Conservation (phyloP, 2,888 invertebrate species). For the Apamea monoglypha region DNA sequence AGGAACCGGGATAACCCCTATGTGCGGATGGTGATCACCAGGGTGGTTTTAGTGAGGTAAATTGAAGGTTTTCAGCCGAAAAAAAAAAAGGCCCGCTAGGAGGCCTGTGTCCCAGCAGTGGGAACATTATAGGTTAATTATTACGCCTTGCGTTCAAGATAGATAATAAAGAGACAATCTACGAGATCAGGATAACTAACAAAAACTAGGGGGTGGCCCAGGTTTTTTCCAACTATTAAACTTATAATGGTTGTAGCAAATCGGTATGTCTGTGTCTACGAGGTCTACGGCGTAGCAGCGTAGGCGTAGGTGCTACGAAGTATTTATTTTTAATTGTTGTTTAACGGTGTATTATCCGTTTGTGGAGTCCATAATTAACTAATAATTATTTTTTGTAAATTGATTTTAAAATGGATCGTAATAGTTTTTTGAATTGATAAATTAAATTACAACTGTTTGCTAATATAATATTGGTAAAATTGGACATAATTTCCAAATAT, state of each 20-base stretch:
- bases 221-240: neutral
- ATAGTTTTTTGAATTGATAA: no score
- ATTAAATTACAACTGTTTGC: neutral
- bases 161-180: neutral
- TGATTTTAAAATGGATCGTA: no score
- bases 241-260: constrained; percentile 45
- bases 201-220: neutral
- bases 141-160: neutral
- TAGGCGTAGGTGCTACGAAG: constrained; percentile 52
- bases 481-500: neutral
- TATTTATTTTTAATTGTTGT: constrained; percentile 43
- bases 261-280: constrained; percentile 85
- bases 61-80: no score
- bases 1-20: no score
- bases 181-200: neutral
- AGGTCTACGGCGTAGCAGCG: constrained; percentile 74
- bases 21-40: no score
- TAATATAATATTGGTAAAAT: neutral
- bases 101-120: no score
- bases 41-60: no score
- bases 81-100: no score
- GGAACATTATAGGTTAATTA: neutral
- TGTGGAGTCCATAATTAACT: neutral
- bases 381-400: neutral
- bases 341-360: neutral